Conservation (phyloP, 2,888 invertebrate species). For the Tridacna crocea region DNA sequence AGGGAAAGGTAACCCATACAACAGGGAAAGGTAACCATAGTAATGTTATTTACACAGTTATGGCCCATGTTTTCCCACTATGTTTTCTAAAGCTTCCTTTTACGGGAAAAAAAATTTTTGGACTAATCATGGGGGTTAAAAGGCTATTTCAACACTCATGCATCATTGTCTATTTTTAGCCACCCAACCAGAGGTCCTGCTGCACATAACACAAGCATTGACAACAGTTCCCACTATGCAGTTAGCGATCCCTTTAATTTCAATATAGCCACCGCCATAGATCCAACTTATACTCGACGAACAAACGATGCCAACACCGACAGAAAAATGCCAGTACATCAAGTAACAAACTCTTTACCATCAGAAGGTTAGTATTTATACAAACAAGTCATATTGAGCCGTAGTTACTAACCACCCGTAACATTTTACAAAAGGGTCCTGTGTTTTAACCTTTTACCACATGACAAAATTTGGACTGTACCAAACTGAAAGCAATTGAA, state of each 20-base stretch:
- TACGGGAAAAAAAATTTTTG: too few species aligned
- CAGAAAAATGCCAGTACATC: slow-evolving; percentile 67
- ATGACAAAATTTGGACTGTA: too few species aligned
- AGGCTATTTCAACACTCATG: background rate
- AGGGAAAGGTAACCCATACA: too few species aligned
- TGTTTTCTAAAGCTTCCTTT: too few species aligned
- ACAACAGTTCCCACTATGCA: slow-evolving; percentile 65
- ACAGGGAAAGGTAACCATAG: too few species aligned
- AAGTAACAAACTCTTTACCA: slow-evolving; percentile 68
- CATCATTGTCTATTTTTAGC: slow-evolving; percentile 5
- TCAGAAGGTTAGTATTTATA: slow-evolving; percentile 46
- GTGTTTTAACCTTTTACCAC: too few species aligned
- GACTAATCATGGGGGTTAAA: background rate
- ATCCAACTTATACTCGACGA: slow-evolving; percentile 77
- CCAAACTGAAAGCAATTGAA: too few species aligned
- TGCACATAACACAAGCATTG: slow-evolving; percentile 46
- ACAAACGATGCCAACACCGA: slow-evolving; percentile 54
- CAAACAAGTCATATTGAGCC: background rate
- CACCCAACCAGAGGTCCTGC: slow-evolving; percentile 6
- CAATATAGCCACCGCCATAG: slow-evolving; percentile 79
- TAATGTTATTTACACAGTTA: too few species aligned
- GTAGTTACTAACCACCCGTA: too few species aligned
- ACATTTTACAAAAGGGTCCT: too few species aligned
- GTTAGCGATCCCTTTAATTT: slow-evolving; percentile 72
- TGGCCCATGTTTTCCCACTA: background rate